A percentile compares a stretch with the other conserved stretches of the same genome.
phyloP scores from a whole-genome alignment of 2,888 invertebrate species.

The Deroplatys truncata region DNA sequence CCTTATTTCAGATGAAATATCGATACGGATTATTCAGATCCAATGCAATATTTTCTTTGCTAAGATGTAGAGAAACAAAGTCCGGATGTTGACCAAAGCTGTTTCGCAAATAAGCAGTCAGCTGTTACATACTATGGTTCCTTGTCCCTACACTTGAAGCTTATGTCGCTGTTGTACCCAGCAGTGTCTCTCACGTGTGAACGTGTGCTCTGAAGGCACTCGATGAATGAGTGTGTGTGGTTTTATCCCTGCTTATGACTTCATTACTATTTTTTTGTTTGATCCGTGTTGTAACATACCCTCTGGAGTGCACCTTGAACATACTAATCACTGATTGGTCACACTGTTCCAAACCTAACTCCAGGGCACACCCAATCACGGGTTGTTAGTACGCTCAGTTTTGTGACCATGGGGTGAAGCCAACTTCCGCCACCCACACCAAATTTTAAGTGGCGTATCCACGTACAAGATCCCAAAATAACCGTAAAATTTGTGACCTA shows the following conservation, averaged over 20 bases:
- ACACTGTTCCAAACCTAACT: background rate
- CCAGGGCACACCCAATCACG: background rate
- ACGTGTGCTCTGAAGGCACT: background rate
- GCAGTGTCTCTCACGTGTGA: background rate
- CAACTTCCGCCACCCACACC: background rate
- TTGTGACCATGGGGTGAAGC: background rate
- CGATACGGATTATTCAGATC: too few species aligned
- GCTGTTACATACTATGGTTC: too few species aligned
- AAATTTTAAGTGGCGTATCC: background rate
- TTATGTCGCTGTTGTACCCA: background rate
- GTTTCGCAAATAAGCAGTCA: too few species aligned
- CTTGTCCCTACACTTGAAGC: background rate
- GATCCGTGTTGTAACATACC: background rate
- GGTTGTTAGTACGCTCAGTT: background rate
- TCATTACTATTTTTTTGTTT: background rate
- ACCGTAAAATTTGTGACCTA: background rate
- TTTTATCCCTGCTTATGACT: background rate
- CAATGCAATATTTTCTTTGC: too few species aligned
- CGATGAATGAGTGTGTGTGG: background rate
- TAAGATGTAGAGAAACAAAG: too few species aligned
- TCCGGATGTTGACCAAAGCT: too few species aligned
- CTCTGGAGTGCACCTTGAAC: background rate
- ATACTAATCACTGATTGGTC: conserved; percentile 10
- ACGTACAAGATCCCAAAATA: background rate
- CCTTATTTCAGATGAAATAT: too few species aligned